A percentile compares a stretch with the other conserved stretches of the same genome.
Evolutionary conservation across 2,797 vertebrate species (phyloP).

Genomic region (Anguilla marmorata): DNA sequence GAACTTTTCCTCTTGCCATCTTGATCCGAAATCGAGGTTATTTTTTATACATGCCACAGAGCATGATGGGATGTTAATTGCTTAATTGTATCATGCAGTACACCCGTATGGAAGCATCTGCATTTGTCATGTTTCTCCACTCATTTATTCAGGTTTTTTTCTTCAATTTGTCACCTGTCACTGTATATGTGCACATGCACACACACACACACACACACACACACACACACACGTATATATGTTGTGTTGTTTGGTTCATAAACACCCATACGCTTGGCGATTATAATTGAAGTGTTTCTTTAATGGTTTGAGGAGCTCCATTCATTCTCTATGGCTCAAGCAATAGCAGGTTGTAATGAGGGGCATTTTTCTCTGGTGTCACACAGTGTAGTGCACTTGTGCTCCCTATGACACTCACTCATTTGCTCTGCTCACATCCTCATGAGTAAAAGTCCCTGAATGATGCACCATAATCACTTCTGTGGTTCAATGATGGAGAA

Average conservation of each 20-base stretch:
- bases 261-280: not conserved
- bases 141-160: too few species aligned
- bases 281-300: not conserved
- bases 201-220: too few species aligned
- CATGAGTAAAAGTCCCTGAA: not conserved
- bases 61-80: too few species aligned
- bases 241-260: not conserved
- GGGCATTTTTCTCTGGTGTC: not conserved
- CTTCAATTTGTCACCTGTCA: too few species aligned
- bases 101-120: too few species aligned
- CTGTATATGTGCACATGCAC: too few species aligned
- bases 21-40: too few species aligned
- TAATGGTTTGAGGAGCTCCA: not conserved
- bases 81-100: too few species aligned
- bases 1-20: too few species aligned
- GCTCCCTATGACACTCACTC: not conserved
- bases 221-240: too few species aligned
- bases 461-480: not conserved
- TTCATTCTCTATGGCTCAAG: not conserved
- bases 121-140: too few species aligned
- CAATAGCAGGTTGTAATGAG: not conserved
- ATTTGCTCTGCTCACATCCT: not conserved
- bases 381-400: not conserved
- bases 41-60: too few species aligned
- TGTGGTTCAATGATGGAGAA: not conserved